Percentiles rank a stretch among this genome's conserved stretches.
These are phyloP conservation scores for Hydroisotoma schaefferi DNA, from an alignment of 2,888 invertebrate genomes.

Conservation along the genomic window DNA sequence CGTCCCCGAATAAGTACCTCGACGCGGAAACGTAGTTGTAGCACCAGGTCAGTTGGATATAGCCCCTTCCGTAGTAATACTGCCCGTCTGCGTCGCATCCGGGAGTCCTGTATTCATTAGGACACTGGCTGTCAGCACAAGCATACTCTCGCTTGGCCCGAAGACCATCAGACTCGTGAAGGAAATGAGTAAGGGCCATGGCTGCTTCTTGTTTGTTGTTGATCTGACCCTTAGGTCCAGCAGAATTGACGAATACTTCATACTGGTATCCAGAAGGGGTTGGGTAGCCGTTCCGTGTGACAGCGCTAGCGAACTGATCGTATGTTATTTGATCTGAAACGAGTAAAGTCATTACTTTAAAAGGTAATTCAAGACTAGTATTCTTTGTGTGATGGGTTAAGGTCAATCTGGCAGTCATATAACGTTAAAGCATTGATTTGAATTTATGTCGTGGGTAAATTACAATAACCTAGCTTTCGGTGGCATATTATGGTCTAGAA, in stretches of 20 bases:
- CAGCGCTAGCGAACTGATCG: slow-evolving; percentile 19
- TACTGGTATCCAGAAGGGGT: slow-evolving; percentile 17
- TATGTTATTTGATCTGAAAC: slow-evolving; percentile 9
- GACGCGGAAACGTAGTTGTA: slow-evolving; percentile 36
- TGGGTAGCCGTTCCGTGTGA: slow-evolving; percentile 25
- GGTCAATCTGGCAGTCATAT: too few relatives aligned
- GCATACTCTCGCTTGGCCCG: slow-evolving; percentile 14
- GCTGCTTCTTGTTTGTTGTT: slow-evolving; percentile 30
- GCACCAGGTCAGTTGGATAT: slow-evolving; percentile 45
- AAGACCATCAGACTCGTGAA: slow-evolving; percentile 33
- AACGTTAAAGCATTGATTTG: too few relatives aligned
- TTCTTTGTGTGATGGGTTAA: too few relatives aligned
- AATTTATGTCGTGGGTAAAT: too few relatives aligned
- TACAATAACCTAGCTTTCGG: too few relatives aligned
- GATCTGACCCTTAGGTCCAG: slow-evolving; percentile 16
- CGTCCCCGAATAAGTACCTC: neutral
- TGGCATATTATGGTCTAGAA: neutral
- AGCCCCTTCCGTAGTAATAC: slow-evolving; percentile 34
- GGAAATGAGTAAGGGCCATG: slow-evolving; percentile 30
- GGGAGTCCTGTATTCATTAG: slow-evolving; percentile 10
- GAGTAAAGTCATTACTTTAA: too few relatives aligned
- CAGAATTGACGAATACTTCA: slow-evolving; percentile 14
- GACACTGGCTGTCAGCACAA: neutral
- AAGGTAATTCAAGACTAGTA: too few relatives aligned
- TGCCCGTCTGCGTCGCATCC: slow-evolving; percentile 26